Evolutionary conservation across 2,797 vertebrate genomes (phyloP), one percentile per base, ranked within the genome.

Genomic region (Pachyuromys duprasi): DNA sequence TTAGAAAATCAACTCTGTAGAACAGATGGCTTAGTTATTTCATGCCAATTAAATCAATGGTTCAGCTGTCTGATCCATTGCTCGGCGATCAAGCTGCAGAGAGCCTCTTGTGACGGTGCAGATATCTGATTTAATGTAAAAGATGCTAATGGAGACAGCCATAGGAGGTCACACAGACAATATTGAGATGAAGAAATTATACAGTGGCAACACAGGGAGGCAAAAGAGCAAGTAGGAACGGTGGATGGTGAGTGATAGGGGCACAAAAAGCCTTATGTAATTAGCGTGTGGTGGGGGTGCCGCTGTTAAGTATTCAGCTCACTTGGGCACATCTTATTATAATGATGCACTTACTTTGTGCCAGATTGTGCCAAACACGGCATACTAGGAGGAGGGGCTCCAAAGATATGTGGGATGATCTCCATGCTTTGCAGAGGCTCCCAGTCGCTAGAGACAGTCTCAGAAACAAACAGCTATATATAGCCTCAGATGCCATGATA

Each of bases 21-120:
- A 96, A 60, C 97, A 97, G 97, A 97, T 96, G 97, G 96, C 62
- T 94, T 87, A 14, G 24, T 96, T 93, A 97, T 95, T 97, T 88
- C 80, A 74, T 93, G 95, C 93, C 96, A 97, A 87, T 96, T 97
- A 95, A 95, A 91, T 91, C 83, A 95, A 70, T 36, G 3, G 0
- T 84, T 97, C 89, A 72, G 70, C 94, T 95, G 96, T 70, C 92
- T 84, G 79, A 95, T 84, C 83, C 62, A 67, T 1, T 45, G 89
- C 96, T 95, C 36, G 0, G 82, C 45, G 95, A 96, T 95, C 91
- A 91, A 74, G 72, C 91, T 63, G 24, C 83, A 60, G 70, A 91
- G 94, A 95, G 89, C 83, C 79, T 91, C 94, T 82, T 49, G 65
- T 5, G 26, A 31, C 42, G 72, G 26, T 55, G 53, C 86, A 65